phyloP scores from a whole-genome alignment of 2,113 vertebrate species.

The Rattus norvegicus region DNA sequence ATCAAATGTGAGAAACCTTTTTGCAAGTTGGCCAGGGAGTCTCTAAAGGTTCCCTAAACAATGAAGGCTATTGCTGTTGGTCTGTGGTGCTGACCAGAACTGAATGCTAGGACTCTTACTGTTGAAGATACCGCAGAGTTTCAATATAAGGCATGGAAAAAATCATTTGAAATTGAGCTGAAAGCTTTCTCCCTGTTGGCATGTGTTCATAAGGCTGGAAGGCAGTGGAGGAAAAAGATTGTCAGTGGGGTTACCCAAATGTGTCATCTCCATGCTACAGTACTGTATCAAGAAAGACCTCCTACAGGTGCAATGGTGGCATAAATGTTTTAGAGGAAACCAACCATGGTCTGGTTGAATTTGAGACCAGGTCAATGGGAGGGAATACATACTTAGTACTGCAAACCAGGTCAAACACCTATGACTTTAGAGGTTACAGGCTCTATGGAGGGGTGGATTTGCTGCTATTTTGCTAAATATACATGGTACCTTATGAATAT shows the following conservation, averaged over 20 bases:
- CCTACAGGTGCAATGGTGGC: too few relatives aligned
- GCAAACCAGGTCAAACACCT: not conserved
- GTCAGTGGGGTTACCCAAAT: not conserved
- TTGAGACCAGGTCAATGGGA: not conserved
- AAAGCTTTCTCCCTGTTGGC: not conserved
- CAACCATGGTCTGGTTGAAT: not conserved
- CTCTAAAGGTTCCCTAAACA: not conserved
- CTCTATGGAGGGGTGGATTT: not conserved
- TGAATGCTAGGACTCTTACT: too few relatives aligned
- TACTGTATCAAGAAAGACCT: too few relatives aligned
- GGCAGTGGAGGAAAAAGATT: not conserved
- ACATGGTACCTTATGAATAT: not conserved
- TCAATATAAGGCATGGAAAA: too few relatives aligned
- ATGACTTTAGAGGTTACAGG: not conserved
- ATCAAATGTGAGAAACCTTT: not conserved
- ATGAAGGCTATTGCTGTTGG: not conserved
- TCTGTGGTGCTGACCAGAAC: not conserved
- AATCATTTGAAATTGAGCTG: not conserved
- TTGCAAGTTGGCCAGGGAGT: not conserved
- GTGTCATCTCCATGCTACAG: not conserved
- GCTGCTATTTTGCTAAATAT: not conserved
- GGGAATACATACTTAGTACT: not conserved
- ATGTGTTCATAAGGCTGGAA: not conserved
- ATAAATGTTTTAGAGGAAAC: not conserved
- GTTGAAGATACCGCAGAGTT: not conserved